Evolutionary conservation across 2,113 vertebrate genomes (phyloP), one percentile per base, ranked within the genome.

Genomic region (Galemys pyrenaicus): DNA sequence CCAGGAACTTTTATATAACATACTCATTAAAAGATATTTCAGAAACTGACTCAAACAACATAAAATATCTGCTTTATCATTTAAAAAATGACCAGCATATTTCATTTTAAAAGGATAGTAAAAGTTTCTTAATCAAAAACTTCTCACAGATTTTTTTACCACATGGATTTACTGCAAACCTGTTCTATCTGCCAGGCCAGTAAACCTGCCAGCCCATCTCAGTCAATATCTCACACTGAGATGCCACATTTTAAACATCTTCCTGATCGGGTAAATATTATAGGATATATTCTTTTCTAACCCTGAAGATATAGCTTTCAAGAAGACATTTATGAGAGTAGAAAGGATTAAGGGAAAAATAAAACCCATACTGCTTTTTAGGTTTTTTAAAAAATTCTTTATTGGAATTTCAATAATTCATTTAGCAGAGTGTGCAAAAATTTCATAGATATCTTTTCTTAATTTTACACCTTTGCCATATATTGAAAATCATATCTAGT

Each of bases 101-200:
- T 96, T 97, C 96, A 96, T 93, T 95, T 92, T 92, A 91, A 97
- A 96, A 95, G 95, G 97, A 91, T 83, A 91, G 87, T 96, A 94
- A 96, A 97, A 97, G 87, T 97, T 97, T 95, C 95, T 97, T 97
- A 96, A 97, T 97, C 95, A 97, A 89, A 97, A 97, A 97, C 86
- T 97, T 97, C 96, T 94, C 68, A 28, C 84, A 85, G 81, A 77
- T 92, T 92, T 96, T 96, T 94, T 96, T 80, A 88, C 88, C 92
- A 58, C 92, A 85, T 81, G 82, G 88, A 97, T 97, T 97, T 97
- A 96, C 87, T 91, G 82, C 32, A 15, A 81, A 74, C 58, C 54
- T 39, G 37, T 74, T 83, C 22, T 41, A 41, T 92, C 71, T 92
- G 56, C 87, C 62, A 78, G 94, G 35, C 87, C 64, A 88, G 92